These are phyloP conservation scores for Vicugna pacos DNA, from an alignment of 2,113 vertebrate species.

Conservation along the genomic window DNA sequence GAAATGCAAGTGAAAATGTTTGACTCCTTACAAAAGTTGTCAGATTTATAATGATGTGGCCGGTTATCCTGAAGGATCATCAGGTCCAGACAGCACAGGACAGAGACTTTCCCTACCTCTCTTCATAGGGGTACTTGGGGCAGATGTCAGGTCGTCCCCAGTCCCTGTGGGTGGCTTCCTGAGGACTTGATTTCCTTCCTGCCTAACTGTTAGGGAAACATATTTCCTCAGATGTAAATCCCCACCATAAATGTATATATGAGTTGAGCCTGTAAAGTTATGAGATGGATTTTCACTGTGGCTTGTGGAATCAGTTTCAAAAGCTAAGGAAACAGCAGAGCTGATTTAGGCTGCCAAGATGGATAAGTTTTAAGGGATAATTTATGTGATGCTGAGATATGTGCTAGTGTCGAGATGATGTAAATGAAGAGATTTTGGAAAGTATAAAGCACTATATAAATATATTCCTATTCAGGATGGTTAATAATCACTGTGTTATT, in stretches of 20 bases:
- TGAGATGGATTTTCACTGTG: conserved; percentile 51
- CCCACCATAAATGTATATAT: not conserved
- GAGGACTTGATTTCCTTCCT: not conserved
- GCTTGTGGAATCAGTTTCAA: conserved; percentile 57
- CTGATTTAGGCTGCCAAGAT: not conserved
- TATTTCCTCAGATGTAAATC: conserved; percentile 9
- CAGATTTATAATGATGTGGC: not conserved
- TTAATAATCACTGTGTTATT: conserved; percentile 55
- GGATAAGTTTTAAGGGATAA: conserved; percentile 41
- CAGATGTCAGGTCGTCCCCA: not conserved
- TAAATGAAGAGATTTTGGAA: conserved; percentile 67
- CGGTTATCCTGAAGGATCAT: not conserved
- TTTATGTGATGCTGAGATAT: conserved; percentile 54
- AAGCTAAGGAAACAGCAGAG: not conserved
- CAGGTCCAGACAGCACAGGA: not conserved
- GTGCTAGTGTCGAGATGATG: conserved; percentile 55
- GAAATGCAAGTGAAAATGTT: not conserved
- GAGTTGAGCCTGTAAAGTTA: conserved; percentile 48
- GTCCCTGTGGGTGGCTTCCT: not conserved
- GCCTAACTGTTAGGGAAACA: conserved; percentile 41
- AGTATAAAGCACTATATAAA: conserved; percentile 40
- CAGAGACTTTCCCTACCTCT: not conserved
- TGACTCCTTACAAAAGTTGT: not conserved
- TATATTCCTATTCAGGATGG: conserved; percentile 23
- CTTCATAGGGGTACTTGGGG: not conserved